Base-by-base conservation (phyloP, 2,888 invertebrate genomes). In the Furcula furcula region DNA sequence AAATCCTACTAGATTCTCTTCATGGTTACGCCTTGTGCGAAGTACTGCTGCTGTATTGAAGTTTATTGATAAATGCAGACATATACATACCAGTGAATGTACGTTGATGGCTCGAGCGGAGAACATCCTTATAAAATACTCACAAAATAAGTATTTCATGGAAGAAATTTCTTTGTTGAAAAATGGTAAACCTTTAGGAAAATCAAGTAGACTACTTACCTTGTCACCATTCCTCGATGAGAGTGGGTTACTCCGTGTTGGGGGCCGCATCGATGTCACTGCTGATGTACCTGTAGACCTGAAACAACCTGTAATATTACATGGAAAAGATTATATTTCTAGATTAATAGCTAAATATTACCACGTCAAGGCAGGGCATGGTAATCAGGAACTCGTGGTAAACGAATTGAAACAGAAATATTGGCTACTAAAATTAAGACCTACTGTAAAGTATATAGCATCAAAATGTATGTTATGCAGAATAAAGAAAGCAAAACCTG, bases 321-420 rank as follows among this genome's bases (percentile, higher is more conserved):
- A 49, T 22, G 49, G 49, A 0, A 11, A 18, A 4, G 7, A 44
- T 15, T 14, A 22, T 2, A 26, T 33, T 1, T 20, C 40, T 7
- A 18, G 31, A 1, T 22, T 55, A 1, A 28, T 51, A 4, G 35
- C 39, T 0, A 20, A 21, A 9, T 16, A 42, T 19, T 50, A 50
- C 15, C 51, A 51, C 22, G 21, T 23, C 2, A 26, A 13, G 3
- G 31, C 36, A 2, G 35, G 29, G 2, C 50, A 54, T 21, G 35
- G 34, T 0, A 28, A 29, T 25, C 35, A 51, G 5, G 55, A 50
- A 12, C 37, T 27, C 9, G 48, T 52, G 0, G 34, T 55, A 0
- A 55, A 58, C 18, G 43, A 55, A 5, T 16, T 58, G 18, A 35
- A 37, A 10, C 51, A 55, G 28, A 38, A 33, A 22, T 58, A 54